Evolutionary conservation across 2,888 invertebrate genomes (phyloP).

Genomic region (Tiphia femorata): DNA sequence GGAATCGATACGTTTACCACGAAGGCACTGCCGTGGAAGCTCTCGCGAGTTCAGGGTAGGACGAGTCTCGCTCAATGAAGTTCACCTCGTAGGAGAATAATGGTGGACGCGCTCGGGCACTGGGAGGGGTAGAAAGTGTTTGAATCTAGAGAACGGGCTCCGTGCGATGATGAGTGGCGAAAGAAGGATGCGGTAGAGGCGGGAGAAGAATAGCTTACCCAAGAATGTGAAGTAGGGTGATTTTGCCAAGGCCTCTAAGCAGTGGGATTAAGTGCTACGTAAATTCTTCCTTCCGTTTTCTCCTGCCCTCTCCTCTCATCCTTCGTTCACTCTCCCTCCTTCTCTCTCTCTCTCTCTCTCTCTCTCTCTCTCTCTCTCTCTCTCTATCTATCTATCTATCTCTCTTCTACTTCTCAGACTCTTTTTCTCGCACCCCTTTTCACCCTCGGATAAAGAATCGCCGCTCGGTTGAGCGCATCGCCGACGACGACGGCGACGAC

Average conservation of each 20-base stretch:
- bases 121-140: conserved; percentile 21
- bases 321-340: neutral
- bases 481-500: too few species aligned
- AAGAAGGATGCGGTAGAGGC: conserved; percentile 14
- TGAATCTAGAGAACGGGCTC: too few species aligned
- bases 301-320: conserved; percentile 34
- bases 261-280: conserved; percentile 67
- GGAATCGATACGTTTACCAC: too few species aligned
- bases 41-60: too few species aligned
- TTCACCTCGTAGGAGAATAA: too few species aligned
- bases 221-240: conserved; percentile 56
- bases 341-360: conserved; percentile 11
- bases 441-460: conserved; percentile 62
- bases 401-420: neutral
- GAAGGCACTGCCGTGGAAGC: too few species aligned
- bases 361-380: conserved; percentile 35
- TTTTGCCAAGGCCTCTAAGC: conserved; percentile 60
- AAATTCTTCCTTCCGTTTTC: conserved; percentile 57
- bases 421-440: too few species aligned
- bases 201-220: conserved; percentile 39
- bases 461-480: conserved; percentile 45
- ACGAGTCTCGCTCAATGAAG: too few species aligned
- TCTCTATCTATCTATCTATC: conserved; percentile 22
- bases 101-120: too few species aligned
- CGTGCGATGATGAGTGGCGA: conserved; percentile 41